phyloP scores from a whole-genome alignment of 1,140 invertebrate species.

The Nomia melanderi region DNA sequence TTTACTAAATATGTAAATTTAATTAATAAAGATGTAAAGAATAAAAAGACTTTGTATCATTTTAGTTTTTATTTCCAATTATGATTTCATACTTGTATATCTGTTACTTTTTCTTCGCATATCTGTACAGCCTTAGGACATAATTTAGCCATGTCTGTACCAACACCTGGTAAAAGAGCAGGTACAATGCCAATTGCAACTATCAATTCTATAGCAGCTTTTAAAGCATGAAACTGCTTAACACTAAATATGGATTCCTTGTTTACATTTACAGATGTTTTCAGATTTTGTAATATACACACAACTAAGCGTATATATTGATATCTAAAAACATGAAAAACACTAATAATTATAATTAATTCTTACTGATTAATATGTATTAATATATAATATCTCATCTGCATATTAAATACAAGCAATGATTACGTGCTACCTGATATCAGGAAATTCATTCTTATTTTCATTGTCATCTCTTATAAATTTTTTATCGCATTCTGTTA shows the following conservation, averaged over 20 bases:
- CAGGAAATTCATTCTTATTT: neutral
- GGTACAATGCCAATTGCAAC: conserved; percentile 84
- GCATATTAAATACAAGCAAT: neutral
- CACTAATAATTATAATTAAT: neutral
- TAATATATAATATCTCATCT: neutral
- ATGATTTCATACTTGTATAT: conserved; percentile 65
- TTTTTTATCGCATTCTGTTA: conserved; percentile 55
- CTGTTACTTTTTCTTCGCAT: conserved; percentile 63
- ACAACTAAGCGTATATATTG: conserved; percentile 66
- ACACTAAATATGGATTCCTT: conserved; percentile 82
- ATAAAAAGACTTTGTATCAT: neutral
- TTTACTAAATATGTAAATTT: neutral
- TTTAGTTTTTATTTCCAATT: too few species aligned
- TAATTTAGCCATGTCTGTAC: conserved; percentile 80
- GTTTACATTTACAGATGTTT: conserved; percentile 55
- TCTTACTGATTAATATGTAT: neutral
- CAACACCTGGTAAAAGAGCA: conserved; percentile 85
- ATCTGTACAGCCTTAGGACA: conserved; percentile 65
- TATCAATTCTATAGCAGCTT: conserved; percentile 83
- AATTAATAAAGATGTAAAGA: neutral
- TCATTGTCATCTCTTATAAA: conserved; percentile 33
- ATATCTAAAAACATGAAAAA: conserved; percentile 55
- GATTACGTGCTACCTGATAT: conserved; percentile 49
- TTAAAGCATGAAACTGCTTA: conserved; percentile 81
- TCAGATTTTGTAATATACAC: conserved; percentile 60